Conservation (phyloP, 2,113 vertebrate species). For the Rhea americana region DNA sequence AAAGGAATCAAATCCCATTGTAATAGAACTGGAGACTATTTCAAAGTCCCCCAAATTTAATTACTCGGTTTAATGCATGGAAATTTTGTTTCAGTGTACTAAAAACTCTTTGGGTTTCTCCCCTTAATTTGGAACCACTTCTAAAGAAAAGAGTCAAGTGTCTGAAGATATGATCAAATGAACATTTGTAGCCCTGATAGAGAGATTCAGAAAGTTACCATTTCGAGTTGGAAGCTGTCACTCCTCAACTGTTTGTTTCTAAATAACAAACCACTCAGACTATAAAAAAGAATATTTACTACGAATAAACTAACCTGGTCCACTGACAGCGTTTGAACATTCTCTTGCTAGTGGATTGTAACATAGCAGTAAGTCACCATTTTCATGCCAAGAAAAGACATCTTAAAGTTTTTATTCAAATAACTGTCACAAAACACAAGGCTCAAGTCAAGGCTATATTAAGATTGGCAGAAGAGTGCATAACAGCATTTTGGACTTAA, state of each 20-base stretch:
- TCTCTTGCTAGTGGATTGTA: background rate
- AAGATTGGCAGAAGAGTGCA: background rate
- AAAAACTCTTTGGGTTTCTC: background rate
- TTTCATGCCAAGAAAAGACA: background rate
- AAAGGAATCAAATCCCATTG: background rate
- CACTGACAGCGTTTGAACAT: background rate
- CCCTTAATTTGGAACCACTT: background rate
- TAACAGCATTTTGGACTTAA: background rate
- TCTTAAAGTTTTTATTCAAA: background rate
- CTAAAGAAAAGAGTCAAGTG: slow-evolving; percentile 14
- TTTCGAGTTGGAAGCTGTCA: background rate
- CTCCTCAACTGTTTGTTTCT: background rate
- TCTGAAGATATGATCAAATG: slow-evolving; percentile 3
- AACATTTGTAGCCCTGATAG: background rate
- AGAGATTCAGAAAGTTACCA: background rate
- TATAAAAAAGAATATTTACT: background rate
- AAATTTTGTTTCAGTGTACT: background rate
- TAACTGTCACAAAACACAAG: background rate
- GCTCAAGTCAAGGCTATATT: background rate
- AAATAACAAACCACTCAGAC: background rate
- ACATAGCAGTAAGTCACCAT: background rate
- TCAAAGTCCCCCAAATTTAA: background rate
- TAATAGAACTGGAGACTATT: background rate
- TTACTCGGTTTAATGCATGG: background rate
- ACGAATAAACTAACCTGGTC: background rate